A percentile compares a stretch with the other conserved stretches of the same genome.
Evolutionary conservation across 2,888 invertebrate species (phyloP).

Genomic region (Euzophera pinguis): DNA sequence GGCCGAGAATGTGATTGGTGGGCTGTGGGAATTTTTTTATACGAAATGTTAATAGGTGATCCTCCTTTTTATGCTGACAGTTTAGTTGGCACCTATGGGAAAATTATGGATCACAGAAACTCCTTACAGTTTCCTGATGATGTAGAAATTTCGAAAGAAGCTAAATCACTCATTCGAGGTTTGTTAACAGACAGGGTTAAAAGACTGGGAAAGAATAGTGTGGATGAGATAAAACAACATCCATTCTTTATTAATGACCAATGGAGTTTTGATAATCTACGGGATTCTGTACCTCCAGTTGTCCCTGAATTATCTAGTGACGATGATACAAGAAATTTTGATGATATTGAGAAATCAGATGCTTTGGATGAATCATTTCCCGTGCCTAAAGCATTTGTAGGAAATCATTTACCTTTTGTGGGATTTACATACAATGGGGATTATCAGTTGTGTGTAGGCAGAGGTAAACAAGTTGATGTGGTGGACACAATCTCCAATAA

Average conservation of each 20-base stretch:
- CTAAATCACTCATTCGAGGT: slow-evolving; percentile 93
- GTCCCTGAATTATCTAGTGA: slow-evolving; percentile 97
- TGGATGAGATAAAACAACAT: slow-evolving; percentile 96
- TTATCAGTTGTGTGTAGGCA: slow-evolving; percentile 85
- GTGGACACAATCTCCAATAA: slow-evolving; percentile 83
- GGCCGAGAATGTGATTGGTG: slow-evolving; percentile 99
- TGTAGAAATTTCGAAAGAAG: slow-evolving; percentile 93
- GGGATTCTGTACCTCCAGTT: slow-evolving; percentile 97
- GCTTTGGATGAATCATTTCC: slow-evolving; percentile 96
- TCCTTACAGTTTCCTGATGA: slow-evolving; percentile 97
- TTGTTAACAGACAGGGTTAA: slow-evolving; percentile 95
- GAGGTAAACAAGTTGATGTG: slow-evolving; percentile 74
- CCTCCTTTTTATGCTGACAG: slow-evolving; percentile 99
- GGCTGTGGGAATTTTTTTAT: slow-evolving; percentile 99
- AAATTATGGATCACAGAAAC: slow-evolving; percentile 99
- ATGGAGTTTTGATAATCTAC: slow-evolving; percentile 98
- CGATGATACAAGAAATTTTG: slow-evolving; percentile 99
- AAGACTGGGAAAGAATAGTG: slow-evolving; percentile 94
- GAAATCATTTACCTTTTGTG: slow-evolving; percentile 98
- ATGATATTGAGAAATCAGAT: slow-evolving; percentile 97
- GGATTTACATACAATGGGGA: slow-evolving; percentile 99
- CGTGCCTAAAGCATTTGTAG: slow-evolving; percentile 97
- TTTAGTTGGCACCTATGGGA: slow-evolving; percentile 97
- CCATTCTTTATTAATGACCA: slow-evolving; percentile 97
- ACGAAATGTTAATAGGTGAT: slow-evolving; percentile 99